These are phyloP conservation scores for Notechis scutatus DNA, from an alignment of 2,113 vertebrate species.

Conservation along the genomic window DNA sequence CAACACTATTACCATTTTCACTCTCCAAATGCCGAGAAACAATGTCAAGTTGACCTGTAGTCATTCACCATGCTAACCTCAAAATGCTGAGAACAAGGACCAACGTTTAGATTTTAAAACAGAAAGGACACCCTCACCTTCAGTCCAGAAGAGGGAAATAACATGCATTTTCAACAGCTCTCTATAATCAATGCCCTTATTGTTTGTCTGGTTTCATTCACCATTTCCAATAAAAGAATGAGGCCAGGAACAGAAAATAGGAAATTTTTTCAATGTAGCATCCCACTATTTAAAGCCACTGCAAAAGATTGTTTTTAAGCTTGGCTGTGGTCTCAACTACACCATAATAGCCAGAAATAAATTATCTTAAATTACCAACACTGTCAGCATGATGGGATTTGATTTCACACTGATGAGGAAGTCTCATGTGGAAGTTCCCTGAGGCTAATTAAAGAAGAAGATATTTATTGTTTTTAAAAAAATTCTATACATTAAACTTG, in stretches of 20 bases:
- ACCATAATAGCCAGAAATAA: not conserved
- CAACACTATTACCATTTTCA: not conserved
- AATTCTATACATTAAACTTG: not conserved
- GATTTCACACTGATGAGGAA: not conserved
- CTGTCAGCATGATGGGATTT: not conserved
- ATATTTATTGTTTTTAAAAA: not conserved
- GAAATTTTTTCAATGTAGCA: not conserved
- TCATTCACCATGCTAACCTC: not conserved
- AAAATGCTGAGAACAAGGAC: not conserved
- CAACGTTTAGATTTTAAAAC: not conserved
- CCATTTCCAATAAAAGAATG: not conserved
- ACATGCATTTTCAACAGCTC: not conserved
- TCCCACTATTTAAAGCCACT: not conserved
- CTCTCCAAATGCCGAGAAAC: not conserved
- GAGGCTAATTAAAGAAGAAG: not conserved
- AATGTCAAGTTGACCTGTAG: not conserved
- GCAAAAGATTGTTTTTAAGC: not conserved
- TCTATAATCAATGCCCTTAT: not conserved
- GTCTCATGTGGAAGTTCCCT: not conserved
- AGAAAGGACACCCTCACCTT: not conserved
- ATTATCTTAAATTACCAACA: not conserved
- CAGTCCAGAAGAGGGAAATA: not conserved
- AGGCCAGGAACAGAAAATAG: not conserved
- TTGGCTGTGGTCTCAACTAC: not conserved
- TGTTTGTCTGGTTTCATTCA: not conserved